phyloP scores from a whole-genome alignment of 1,140 invertebrate genomes.

The Anastrepha ludens region DNA sequence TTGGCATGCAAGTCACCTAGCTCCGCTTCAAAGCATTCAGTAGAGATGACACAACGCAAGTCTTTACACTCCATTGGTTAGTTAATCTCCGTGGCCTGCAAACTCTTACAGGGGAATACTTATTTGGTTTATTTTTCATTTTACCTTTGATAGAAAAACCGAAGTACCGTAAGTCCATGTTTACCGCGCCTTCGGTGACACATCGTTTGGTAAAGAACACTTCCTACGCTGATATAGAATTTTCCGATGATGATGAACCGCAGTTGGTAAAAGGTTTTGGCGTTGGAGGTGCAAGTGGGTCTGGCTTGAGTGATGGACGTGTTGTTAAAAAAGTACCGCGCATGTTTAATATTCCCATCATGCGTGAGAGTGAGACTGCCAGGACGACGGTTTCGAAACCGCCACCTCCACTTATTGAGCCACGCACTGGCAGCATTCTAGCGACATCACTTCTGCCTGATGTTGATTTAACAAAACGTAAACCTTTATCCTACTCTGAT shows the following conservation, averaged over 20 bases:
- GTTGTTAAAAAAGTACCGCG: conserved; percentile 16
- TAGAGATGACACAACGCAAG: conserved; percentile 53
- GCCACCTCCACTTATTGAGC: conserved; percentile 57
- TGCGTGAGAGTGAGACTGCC: conserved; percentile 43
- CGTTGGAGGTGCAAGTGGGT: background rate
- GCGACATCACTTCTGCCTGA: conserved; percentile 51
- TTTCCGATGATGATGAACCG: conserved; percentile 59
- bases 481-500: conserved; percentile 55
- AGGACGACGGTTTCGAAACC: conserved; percentile 25
- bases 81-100: background rate
- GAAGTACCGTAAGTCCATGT: conserved; percentile 55
- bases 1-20: conserved; percentile 49
- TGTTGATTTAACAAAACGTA: conserved; percentile 40
- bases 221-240: conserved; percentile 58
- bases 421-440: conserved; percentile 56
- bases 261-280: conserved; percentile 49
- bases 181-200: conserved; percentile 53
- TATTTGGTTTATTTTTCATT: background rate
- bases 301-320: background rate
- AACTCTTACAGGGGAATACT: background rate
- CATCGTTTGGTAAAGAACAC: conserved; percentile 56
- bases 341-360: conserved; percentile 56
- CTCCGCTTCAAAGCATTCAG: conserved; percentile 32
- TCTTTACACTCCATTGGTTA: conserved; percentile 53
- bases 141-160: conserved; percentile 54